A percentile compares a stretch with the other conserved stretches of the same genome.
Evolutionary conservation across 2,113 vertebrate species (phyloP).

Genomic region (Sprattus sprattus): DNA sequence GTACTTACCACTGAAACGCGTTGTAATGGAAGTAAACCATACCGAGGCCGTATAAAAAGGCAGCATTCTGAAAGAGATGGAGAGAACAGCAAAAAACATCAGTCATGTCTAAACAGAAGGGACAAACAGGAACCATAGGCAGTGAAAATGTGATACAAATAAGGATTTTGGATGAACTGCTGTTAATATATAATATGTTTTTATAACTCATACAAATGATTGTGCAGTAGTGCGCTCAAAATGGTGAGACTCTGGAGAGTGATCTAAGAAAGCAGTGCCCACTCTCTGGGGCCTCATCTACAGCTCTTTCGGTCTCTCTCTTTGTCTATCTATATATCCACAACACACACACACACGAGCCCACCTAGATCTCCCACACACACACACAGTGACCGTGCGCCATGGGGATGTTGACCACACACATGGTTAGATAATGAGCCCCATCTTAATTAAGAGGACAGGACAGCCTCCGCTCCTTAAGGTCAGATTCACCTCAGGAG

Average conservation of each 20-base stretch:
- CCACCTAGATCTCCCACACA: neutral
- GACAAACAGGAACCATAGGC: neutral
- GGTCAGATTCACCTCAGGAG: neutral
- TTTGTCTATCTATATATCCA: neutral
- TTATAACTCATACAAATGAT: neutral
- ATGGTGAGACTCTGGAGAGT: too few species aligned
- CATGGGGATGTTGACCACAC: neutral
- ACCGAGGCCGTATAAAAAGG: conserved; percentile 99
- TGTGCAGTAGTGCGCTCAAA: neutral
- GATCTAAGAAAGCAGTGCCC: neutral
- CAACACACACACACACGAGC: neutral
- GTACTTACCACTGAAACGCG: conserved; percentile 98
- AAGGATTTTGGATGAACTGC: neutral
- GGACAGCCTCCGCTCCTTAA: neutral
- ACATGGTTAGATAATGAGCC: neutral
- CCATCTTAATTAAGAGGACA: neutral
- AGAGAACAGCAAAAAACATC: conserved; percentile 2
- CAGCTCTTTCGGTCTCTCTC: neutral
- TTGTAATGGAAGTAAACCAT: conserved; percentile 99
- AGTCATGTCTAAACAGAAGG: neutral
- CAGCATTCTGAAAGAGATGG: conserved; percentile 88
- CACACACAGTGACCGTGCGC: too few species aligned
- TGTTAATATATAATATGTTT: neutral
- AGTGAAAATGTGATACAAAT: neutral
- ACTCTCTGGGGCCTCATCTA: neutral